A percentile compares a stretch with the other conserved stretches of the same genome.
These are phyloP conservation scores for Endotricha flammealis DNA, from an alignment of 2,888 invertebrate genomes.

Conservation along the genomic window DNA sequence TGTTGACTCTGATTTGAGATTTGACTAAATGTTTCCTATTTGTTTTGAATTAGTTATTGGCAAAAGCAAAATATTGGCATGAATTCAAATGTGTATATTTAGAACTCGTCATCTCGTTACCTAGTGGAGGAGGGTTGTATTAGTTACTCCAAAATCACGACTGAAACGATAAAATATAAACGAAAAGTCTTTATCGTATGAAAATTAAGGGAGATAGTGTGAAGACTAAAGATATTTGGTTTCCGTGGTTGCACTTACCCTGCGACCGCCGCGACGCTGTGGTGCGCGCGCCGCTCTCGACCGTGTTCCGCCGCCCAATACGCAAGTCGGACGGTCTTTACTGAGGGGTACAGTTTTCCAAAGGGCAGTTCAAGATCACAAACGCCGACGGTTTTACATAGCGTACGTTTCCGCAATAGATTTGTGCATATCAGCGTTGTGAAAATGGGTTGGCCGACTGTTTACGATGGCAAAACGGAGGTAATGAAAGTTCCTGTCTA, in stretches of 20 bases:
- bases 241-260: slow-evolving; percentile 46
- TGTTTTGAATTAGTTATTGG: no score
- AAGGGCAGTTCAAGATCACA: slow-evolving; percentile 79
- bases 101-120: slow-evolving; percentile 29
- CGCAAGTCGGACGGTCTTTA: slow-evolving; percentile 57
- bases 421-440: slow-evolving; percentile 35
- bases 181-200: slow-evolving; percentile 14
- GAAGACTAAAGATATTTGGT: slow-evolving; percentile 25
- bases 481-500: slow-evolving; percentile 39
- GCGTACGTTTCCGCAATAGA: slow-evolving; percentile 44
- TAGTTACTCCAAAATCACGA: not conserved
- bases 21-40: no score
- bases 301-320: slow-evolving; percentile 44
- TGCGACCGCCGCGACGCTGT: slow-evolving; percentile 36
- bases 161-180: slow-evolving; percentile 13
- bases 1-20: no score
- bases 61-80: slow-evolving; percentile 45
- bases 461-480: slow-evolving; percentile 62
- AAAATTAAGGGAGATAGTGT: not conserved
- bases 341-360: slow-evolving; percentile 61
- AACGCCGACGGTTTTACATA: slow-evolving; percentile 52
- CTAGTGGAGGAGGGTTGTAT: slow-evolving; percentile 2
- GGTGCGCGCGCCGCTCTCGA: slow-evolving; percentile 61
- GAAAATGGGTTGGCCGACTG: slow-evolving; percentile 67
- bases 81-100: slow-evolving; percentile 54